phyloP scores from a whole-genome alignment of 30 jellyfish, hydroid and myxozoan species.

The Mastigias papua region DNA sequence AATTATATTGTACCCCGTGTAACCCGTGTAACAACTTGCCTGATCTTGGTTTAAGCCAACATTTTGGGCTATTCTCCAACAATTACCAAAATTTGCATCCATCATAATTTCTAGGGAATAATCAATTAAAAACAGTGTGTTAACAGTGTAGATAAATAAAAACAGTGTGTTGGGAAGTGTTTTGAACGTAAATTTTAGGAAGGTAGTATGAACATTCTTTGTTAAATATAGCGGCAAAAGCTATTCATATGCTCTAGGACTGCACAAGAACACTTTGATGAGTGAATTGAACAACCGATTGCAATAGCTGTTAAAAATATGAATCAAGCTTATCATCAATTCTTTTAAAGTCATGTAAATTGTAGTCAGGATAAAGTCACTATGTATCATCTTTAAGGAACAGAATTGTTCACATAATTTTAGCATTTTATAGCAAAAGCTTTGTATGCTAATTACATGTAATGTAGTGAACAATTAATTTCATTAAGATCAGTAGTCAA shows the following conservation, averaged over 20 bases:
- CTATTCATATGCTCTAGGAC: background rate
- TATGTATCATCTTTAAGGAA: too few species aligned
- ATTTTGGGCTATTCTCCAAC: conserved; percentile 33
- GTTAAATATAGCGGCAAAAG: background rate
- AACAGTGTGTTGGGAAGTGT: too few species aligned
- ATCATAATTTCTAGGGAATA: conserved; percentile 44
- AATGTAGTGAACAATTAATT: too few species aligned
- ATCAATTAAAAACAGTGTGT: background rate
- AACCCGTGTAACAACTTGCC: background rate
- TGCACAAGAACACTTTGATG: background rate
- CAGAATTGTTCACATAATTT: too few species aligned
- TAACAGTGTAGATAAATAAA: background rate
- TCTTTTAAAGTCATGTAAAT: too few species aligned
- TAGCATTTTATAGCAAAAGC: too few species aligned
- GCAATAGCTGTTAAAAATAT: too few species aligned
- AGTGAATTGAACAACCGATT: too few species aligned
- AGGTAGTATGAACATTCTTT: background rate
- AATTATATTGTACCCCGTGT: background rate
- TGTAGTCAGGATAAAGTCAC: too few species aligned
- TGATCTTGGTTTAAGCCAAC: conserved; percentile 5
- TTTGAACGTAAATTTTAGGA: background rate
- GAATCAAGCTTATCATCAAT: too few species aligned
- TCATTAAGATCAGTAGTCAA: background rate
- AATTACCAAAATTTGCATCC: conserved; percentile 36
- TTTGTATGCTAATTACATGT: too few species aligned